Evolutionary conservation across 2,797 vertebrate genomes (phyloP), one percentile per base, ranked within the genome.

Genomic region (Neosilurus hyrtlii): DNA sequence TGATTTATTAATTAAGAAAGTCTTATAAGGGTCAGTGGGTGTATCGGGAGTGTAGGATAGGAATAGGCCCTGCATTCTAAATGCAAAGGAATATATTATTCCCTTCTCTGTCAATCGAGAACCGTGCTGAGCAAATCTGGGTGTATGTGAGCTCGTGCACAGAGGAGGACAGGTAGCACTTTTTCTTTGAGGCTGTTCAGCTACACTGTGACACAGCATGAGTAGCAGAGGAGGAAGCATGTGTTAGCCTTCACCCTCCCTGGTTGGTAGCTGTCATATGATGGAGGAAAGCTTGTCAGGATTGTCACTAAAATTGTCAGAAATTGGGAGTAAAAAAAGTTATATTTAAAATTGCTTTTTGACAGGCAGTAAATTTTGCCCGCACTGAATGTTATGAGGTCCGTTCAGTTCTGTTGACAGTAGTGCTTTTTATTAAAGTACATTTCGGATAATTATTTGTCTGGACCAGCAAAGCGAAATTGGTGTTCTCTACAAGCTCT

Each of bases 301-400:
- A 74, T 76, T 26, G 9, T 54, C 71, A 73, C 12, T 71, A 51
- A 51, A 71, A 71, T 49, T 56, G 15, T 56, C 9, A 56, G 30
- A 9, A 35, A n/a, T 2, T 61, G 5, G 20, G 30, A 37, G 7
- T 61, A 73, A 61, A 76, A 76, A 7, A 7, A n/a, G n/a, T n/a
- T 75, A 30, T 61, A 11, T 59, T 76, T 0, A 0, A 43, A 61
- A 43, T 76, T 76, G 74, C 74, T 61, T 78, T 63, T 52, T 78
- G 76, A 51, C 61, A 51, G 1, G 2, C 22, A 52, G n/a, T 37
- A 22, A 20, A 37, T 14, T 59, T 26, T 56, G 24, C 9, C 70
- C 24, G n/a, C 18, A 6, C 22, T 18, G 57, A 37, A 61, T n/a
- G 18, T 14, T 62, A 43, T 6, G 35, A 61, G 74, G 35, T 43